phyloP scores from a whole-genome alignment of 2,797 vertebrate genomes.

The Pagetopsis macropterus region DNA sequence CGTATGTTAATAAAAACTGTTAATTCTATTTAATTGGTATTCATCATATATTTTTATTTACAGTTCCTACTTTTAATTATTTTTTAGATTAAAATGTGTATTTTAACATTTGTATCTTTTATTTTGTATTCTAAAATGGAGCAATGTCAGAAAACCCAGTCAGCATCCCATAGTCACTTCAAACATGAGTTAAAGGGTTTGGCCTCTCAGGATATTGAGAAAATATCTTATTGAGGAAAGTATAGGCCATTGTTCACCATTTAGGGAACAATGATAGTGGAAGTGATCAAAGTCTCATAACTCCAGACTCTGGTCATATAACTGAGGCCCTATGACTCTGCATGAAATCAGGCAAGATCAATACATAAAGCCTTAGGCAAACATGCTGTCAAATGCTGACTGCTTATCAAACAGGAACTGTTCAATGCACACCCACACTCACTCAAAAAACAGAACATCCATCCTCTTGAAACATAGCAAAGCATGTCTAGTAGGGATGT shows the following conservation, averaged over 20 bases:
- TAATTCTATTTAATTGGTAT: too few relatives aligned
- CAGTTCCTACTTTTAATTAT: too few relatives aligned
- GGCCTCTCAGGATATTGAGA: neutral
- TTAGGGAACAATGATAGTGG: conserved; percentile 21
- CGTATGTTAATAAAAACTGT: too few relatives aligned
- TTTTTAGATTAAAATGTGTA: too few relatives aligned
- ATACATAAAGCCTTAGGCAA: conserved; percentile 46
- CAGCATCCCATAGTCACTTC: conserved; percentile 44
- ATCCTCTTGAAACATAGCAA: conserved; percentile 4
- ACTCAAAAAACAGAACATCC: neutral
- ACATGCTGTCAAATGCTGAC: conserved; percentile 32
- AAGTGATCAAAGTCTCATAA: conserved; percentile 28
- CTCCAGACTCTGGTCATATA: conserved; percentile 13
- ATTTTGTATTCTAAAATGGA: too few relatives aligned
- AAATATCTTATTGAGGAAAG: neutral
- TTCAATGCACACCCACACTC: conserved; percentile 9
- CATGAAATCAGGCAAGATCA: conserved; percentile 51
- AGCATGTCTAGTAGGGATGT: conserved; percentile 3
- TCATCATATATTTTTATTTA: too few relatives aligned
- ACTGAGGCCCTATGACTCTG: conserved; percentile 48
- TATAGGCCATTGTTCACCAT: conserved; percentile 25
- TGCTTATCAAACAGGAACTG: conserved; percentile 33
- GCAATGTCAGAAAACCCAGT: conserved; percentile 1
- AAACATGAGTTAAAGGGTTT: conserved; percentile 27
- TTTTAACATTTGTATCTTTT: too few relatives aligned